A percentile compares a stretch with the other conserved stretches of the same genome.
These are phyloP conservation scores for Horisme vitalbata DNA, from an alignment of 2,888 invertebrate species.

Conservation along the genomic window DNA sequence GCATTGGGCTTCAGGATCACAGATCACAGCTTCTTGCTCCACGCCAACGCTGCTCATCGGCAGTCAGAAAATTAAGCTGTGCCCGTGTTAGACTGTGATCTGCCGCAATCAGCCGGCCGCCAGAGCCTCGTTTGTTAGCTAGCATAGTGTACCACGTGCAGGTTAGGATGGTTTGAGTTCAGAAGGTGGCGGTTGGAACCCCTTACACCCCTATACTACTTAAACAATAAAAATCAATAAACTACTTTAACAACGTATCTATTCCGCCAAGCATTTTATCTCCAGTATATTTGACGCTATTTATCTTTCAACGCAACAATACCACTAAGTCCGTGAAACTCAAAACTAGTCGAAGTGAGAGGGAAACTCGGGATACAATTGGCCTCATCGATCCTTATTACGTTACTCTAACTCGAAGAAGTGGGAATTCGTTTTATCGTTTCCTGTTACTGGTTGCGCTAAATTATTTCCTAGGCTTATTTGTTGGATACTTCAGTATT, in stretches of 20 bases:
- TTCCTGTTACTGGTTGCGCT: constrained; percentile 36
- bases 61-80: too few relatives aligned
- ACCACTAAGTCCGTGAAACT: constrained; percentile 18
- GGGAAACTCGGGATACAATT: constrained; percentile 43
- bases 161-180: too few relatives aligned
- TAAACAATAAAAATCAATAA: background rate
- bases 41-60: too few relatives aligned
- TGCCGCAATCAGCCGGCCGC: too few relatives aligned
- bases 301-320: constrained; percentile 4
- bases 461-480: constrained; percentile 27
- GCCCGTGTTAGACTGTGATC: too few relatives aligned
- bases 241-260: background rate
- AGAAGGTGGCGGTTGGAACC: too few relatives aligned
- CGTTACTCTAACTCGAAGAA: constrained; percentile 38
- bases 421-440: constrained; percentile 39
- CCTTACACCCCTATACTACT: too few relatives aligned
- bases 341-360: constrained; percentile 23
- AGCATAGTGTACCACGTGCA: too few relatives aligned
- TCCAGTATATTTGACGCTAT: background rate
- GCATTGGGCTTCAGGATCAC: too few relatives aligned
- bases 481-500: too few relatives aligned
- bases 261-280: background rate
- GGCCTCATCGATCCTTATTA: constrained; percentile 51
- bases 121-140: too few relatives aligned
- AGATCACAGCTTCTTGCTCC: too few relatives aligned